Base-by-base conservation (phyloP, 2,888 invertebrate genomes). In the Dryocosmus kuriphilus region DNA sequence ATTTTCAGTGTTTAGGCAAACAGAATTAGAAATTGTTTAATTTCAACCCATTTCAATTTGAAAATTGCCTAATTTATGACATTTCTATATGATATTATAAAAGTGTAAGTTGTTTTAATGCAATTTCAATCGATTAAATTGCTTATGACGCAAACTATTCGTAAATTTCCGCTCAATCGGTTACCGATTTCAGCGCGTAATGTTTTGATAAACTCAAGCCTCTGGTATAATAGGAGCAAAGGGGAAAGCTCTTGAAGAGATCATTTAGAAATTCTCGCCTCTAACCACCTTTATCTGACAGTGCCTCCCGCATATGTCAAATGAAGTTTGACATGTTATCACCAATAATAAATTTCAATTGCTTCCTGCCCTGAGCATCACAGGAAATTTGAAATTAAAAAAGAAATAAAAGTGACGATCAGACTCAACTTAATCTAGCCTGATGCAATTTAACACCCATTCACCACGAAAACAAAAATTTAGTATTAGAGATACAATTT, bases 301-400 rank as follows among this genome's bases (percentile, higher is more conserved):
- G 27, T 46, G 51, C 27, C n/a, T 71, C 71, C n/a, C 51, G 71
- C 63, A 63, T 67, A 19, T 27, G n/a, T 27, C 27, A 46, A 46
- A 71, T 27, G 14, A 71, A 71, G 51, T 71, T 71, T 71, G 71
- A 71, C 71, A 55, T 51, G 30, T 71, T 71, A 71, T 71, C 71
- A 67, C 41, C 67, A 67, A 67, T 46, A 46, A 67, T 67, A 67
- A 67, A 41, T 67, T 67, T 67, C 67, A 71, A 71, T 71, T 71
- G 71, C 51, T 71, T 71, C 71, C 71, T 71, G 71, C 19, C 32
- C 51, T 51, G n/a, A 30, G 19, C 51, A 71, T 51, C 51, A 32
- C 71, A 71, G 71, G 71, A 71, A 71, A 71, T 71, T 6, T 30
- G 51, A 51, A 55, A 51, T 71, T 71, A 55, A 71, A 30, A 71